Evolutionary conservation across 2,113 vertebrate species (phyloP), one percentile per base, ranked within the genome.

Genomic region (Daphoenositta chrysoptera): DNA sequence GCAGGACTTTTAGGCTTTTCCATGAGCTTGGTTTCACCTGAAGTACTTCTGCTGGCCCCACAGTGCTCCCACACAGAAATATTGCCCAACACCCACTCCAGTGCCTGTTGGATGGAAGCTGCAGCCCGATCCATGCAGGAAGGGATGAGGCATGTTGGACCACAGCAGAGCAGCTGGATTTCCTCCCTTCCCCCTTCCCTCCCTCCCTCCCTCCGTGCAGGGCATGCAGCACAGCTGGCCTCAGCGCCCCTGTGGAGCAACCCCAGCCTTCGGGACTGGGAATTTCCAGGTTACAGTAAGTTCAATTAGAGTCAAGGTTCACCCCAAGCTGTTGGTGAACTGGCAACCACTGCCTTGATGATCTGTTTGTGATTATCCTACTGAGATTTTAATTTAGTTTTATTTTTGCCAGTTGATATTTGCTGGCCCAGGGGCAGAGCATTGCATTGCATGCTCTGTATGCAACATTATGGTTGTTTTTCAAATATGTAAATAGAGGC

Each of bases 61-160:
- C 6, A 11, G 24, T 37, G 50, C 51, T 85, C 22, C 17, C 0
- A 1, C 33, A 23, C 8, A 68, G 60, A 39, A 68, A 23, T 18
- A 4, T 10, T 8, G 6, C 35, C 89, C 13, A 27, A 35, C 26
- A 9, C 2, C 3, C 0, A 0, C 23, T 53, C 19, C 0, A 0
- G 5, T 30, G 37, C 8, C 1, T 0, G 0, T 19, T 44, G 2
- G 1, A 28, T 68, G 48, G 61, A 23, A 80, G 18, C 20, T 1
- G 0, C n/a, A 70, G 51, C 48, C 73, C 1, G 1, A 1, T 17
- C n/a, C 26, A 2, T 11, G 35, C 0, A 1, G 24, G 22, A 58
- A 58, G 35, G 1, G 2, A 31, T 51, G 19, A 1, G 3, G 8
- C 1, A 1, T 10, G 26, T 16, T 31, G 16, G 40, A 27, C 7